Evolutionary conservation across 2,797 vertebrate species (phyloP).

Genomic region (Apogon hyalosoma): DNA sequence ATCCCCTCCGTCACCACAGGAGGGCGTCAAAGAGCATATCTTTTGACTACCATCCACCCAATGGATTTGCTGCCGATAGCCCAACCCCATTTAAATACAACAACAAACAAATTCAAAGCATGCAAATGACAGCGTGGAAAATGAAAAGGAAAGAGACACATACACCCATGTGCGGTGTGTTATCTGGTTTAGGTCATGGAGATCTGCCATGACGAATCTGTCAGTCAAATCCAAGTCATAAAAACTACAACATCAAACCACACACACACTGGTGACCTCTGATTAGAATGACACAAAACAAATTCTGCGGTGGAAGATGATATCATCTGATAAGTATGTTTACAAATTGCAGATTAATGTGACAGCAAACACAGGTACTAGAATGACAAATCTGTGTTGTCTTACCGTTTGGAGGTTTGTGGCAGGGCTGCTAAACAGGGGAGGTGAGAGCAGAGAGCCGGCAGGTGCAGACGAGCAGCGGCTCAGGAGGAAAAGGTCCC

Average conservation of each 20-base stretch:
- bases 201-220: background rate
- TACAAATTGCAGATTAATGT: background rate
- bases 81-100: slow-evolving; percentile 38
- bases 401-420: slow-evolving; percentile 71
- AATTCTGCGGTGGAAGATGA: background rate
- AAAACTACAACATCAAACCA: slow-evolving; percentile 1
- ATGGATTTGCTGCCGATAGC: slow-evolving; percentile 26
- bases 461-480: slow-evolving; percentile 88
- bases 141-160: background rate
- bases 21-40: slow-evolving; percentile 71
- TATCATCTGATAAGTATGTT: background rate
- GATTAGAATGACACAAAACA: background rate
- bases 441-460: slow-evolving; percentile 63
- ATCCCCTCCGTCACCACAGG: slow-evolving; percentile 60
- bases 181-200: background rate
- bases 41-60: slow-evolving; percentile 12
- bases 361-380: background rate
- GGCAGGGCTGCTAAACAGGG: slow-evolving; percentile 31
- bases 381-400: slow-evolving; percentile 1
- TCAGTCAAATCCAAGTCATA: background rate
- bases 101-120: slow-evolving; percentile 55
- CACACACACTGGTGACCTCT: background rate
- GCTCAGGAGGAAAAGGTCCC: slow-evolving; percentile 78
- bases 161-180: too few species aligned
- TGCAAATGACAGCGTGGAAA: background rate